Conservation (phyloP, 2,888 invertebrate species). For the Metallyticus violacea region DNA sequence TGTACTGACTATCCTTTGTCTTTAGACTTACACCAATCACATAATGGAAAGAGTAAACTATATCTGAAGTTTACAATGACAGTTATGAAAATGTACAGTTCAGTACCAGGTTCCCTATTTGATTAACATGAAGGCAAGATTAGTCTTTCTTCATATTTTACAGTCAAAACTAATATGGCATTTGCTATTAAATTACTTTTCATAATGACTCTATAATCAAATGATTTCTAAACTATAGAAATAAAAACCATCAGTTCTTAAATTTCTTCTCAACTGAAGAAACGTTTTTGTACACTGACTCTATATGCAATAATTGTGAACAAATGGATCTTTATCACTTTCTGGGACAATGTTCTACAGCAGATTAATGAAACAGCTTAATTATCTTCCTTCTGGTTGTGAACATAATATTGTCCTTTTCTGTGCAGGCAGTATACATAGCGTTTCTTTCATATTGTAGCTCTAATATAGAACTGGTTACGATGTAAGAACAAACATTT, state of each 20-base stretch:
- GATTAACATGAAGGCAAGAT: constrained; percentile 18
- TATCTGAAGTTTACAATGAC: not conserved
- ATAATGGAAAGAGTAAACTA: not conserved
- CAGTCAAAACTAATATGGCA: constrained; percentile 21
- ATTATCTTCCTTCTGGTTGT: not conserved
- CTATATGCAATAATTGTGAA: not conserved
- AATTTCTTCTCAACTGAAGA: not conserved
- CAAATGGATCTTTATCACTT: not conserved
- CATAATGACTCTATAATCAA: not conserved
- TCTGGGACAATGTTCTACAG: not conserved
- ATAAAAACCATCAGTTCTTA: not conserved
- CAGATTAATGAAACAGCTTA: not conserved
- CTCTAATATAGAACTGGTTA: not conserved
- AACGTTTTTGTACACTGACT: not conserved
- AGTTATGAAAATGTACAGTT: not conserved
- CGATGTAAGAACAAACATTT: not conserved
- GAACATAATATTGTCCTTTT: not conserved
- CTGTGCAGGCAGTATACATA: not conserved
- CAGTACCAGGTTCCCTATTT: constrained; percentile 12
- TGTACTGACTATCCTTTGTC: not conserved
- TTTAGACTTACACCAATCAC: not conserved
- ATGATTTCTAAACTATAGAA: not conserved
- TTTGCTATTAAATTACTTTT: not conserved
- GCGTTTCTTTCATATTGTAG: not conserved
- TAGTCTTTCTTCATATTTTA: constrained; percentile 1